Base-by-base conservation (phyloP, 2,888 invertebrate species). In the Erebia epiphron region DNA sequence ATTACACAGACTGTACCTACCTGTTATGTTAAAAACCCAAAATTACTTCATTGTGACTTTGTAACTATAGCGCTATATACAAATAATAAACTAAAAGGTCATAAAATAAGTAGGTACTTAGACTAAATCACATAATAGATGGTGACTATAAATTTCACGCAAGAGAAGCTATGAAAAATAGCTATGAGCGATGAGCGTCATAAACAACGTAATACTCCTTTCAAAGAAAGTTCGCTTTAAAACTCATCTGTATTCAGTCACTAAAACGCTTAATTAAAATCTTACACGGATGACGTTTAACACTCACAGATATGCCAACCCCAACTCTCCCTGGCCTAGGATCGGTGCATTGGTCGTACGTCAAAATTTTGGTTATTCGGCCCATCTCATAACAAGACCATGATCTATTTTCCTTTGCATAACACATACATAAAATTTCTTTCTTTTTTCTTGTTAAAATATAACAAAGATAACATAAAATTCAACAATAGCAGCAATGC, bases 181-280 rank as follows among this genome's bases (percentile, higher is more conserved):
- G 21, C 8, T 46, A 60, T 43, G 43, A 18, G 46, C 61, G 3
- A 60, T 43, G 43, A 18, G 46, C 61, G 3, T 43, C 13, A 21
- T 21, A 62, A 18, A 49, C 61, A 43, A 43, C 14, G 46, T 62
- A 46, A 62, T 14, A 49, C 46, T 41, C 61, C 46, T 46, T 49
- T 46, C 21, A 66, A 56, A 18, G 21, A 46, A 56, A 66, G 18
- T 66, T 57, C 46, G 43, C 21, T 66, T 66, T 57, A 56, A 66
- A 66, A n/a, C 43, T 57, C 56, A 56, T 66, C 46, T 66, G 66
- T 57, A 66, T 66, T 66, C 66, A 56, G 56, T 14, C 57, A 66
- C 66, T 66, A 14, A 46, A 65, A 66, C 56, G 16, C 18, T 66
- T 57, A 57, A 66, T 66, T 66, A 66, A 66, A 66, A 66, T 56